Evolutionary conservation across 1,140 invertebrate species (phyloP), one percentile per base, ranked within the genome.

Genomic region (Agraylea sexmaculata): DNA sequence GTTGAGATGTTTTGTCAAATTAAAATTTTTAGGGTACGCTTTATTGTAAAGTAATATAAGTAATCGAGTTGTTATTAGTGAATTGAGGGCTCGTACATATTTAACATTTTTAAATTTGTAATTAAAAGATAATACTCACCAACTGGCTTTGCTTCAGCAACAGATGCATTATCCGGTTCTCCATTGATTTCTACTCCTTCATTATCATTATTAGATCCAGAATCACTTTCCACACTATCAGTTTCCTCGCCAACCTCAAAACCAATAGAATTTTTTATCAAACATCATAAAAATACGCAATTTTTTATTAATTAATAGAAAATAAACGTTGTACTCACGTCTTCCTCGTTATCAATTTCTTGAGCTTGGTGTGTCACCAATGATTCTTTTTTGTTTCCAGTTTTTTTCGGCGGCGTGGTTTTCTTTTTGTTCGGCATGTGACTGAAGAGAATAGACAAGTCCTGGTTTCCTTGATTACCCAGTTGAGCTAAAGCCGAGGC

Each of bases 141-240:
- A 22, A 80, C 67, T 36, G 78, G 78, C 53, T 78, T 79, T 2
- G 78, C 78, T 57, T 82, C 77, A 34, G 78, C 78, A 25, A 82
- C 70, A 0, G 70, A 72, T 7, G 72, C 68, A 40, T 69, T 68
- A 11, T 71, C 65, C 6, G 70, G 60, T 10, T 68, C 68, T 6
- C 64, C 58, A 37, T 64, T 66, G 7, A 70, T 60, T 10, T 62
- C 53, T 2, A 67, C 61, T 5, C 52, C 52, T 17, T 53, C 51
- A 27, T 57, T n/a, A n/a, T n/a, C 52, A n/a, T 52, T 47, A 15
- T 55, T 46, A 5, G 34, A 21, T 40, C 42, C 51, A 50, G 25
- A 43, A 6, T 59, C 46, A 2, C 56, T 47, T 10, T 66, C 56
- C 1, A 66, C 62, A 10, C 57, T 59, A 20, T 67, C 55, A 12